Evolutionary conservation across 2,888 invertebrate genomes (phyloP).

Genomic region (Spicauda simplicius): DNA sequence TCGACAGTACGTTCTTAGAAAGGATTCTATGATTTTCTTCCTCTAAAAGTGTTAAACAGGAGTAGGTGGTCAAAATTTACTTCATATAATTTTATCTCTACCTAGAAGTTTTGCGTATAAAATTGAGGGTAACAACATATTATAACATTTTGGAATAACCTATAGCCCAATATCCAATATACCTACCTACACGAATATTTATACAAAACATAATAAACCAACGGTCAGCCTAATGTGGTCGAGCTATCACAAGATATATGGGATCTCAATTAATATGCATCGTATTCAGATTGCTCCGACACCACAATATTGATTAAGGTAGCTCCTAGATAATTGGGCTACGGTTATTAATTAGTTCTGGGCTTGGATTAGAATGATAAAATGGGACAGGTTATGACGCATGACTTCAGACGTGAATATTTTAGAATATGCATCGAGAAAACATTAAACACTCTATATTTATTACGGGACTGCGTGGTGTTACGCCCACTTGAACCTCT

Average conservation of each 20-base stretch:
- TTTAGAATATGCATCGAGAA: background rate
- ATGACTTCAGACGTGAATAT: conserved; percentile 1
- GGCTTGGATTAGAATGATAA: conserved; percentile 32
- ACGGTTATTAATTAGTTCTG: conserved; percentile 62
- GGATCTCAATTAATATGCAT: conserved; percentile 68
- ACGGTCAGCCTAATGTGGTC: background rate
- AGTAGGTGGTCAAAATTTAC: too few species aligned
- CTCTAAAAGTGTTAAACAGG: too few species aligned
- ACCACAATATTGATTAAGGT: conserved; percentile 67
- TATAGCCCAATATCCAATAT: too few species aligned
- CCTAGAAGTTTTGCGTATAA: too few species aligned
- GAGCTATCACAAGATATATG: conserved; percentile 46
- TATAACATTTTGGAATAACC: too few species aligned
- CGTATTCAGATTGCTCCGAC: conserved; percentile 59
- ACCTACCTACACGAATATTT: too few species aligned
- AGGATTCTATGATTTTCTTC: too few species aligned
- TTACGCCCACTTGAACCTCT: background rate
- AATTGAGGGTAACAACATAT: too few species aligned
- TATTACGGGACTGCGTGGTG: background rate
- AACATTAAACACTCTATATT: background rate
- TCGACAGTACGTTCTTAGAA: too few species aligned
- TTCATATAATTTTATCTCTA: too few species aligned
- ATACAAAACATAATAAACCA: too few species aligned
- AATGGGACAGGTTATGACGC: conserved; percentile 26
- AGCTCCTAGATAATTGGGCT: conserved; percentile 67